Evolutionary conservation across 2,113 vertebrate genomes (phyloP).

Genomic region (Antechinus flavipes): DNA sequence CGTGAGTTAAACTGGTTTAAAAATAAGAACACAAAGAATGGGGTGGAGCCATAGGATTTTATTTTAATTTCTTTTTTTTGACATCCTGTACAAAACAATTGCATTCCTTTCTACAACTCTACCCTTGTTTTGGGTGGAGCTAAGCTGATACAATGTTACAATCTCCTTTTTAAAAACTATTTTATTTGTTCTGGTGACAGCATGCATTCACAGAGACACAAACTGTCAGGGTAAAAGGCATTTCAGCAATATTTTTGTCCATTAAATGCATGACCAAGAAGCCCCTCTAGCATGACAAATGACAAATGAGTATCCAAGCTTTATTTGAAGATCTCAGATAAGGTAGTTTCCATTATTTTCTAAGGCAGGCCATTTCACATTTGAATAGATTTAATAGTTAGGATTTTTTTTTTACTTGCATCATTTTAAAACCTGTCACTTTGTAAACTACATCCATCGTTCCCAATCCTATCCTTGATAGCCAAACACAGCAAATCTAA

Average conservation of each 20-base stretch:
- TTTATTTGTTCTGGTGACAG: not conserved
- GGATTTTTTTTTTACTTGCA: not conserved
- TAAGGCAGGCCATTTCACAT: not conserved
- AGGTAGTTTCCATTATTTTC: not conserved
- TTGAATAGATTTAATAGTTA: not conserved
- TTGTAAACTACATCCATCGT: not conserved
- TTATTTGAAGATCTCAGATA: not conserved
- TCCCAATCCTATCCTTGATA: not conserved
- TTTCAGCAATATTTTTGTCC: not conserved
- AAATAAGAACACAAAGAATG: not conserved
- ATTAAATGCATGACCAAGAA: not conserved
- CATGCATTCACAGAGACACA: not conserved
- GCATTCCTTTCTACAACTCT: not conserved
- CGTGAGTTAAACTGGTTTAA: slow-evolving; percentile 71
- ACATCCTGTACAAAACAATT: not conserved
- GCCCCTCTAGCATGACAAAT: not conserved
- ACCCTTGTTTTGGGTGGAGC: not conserved
- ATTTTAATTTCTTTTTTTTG: not conserved
- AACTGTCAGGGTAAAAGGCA: not conserved
- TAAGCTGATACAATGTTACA: not conserved
- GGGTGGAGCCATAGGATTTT: not conserved
- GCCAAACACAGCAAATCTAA: not conserved
- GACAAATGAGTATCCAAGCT: not conserved
- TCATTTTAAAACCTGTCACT: not conserved
- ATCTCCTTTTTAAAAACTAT: not conserved